A percentile compares a stretch with the other conserved stretches of the same genome.
Conservation (phyloP, 2,113 vertebrate genomes). For the Platysteira castanea region DNA sequence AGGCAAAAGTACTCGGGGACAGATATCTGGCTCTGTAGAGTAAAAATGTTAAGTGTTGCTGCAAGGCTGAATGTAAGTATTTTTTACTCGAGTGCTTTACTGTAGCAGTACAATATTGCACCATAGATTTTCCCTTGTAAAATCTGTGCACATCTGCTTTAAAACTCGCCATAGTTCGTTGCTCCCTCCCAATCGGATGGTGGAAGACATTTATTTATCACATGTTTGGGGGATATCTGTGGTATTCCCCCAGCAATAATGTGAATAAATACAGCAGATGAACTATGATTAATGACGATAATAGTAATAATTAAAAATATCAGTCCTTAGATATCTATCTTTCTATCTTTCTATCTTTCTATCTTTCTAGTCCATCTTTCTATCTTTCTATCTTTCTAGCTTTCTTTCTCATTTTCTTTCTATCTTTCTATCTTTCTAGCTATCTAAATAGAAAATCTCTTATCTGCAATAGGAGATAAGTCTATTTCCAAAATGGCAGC, state of each 20-base stretch:
- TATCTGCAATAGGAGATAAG: background rate
- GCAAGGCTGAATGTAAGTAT: slow-evolving; percentile 1
- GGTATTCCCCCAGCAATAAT: background rate
- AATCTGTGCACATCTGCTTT: background rate
- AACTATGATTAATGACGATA: background rate
- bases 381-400: background rate
- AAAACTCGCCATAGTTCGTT: background rate
- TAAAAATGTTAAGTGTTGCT: slow-evolving; percentile 39
- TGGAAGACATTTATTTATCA: background rate
- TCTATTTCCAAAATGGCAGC: background rate
- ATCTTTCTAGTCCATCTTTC: background rate
- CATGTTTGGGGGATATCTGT: background rate
- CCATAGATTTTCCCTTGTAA: background rate
- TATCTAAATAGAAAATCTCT: background rate
- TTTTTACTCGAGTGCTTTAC: background rate
- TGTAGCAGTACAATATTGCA: background rate
- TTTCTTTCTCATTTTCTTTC: background rate
- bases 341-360: background rate
- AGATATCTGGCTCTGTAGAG: background rate
- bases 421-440: background rate
- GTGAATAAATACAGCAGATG: background rate
- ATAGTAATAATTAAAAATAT: background rate
- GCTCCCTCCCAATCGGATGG: background rate
- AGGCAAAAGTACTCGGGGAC: slow-evolving; percentile 9
- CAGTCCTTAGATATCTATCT: background rate